Percentiles rank a stretch among this genome's conserved stretches.
These are phyloP conservation scores for Squalus acanthias DNA, from an alignment of 2,797 vertebrate species.

Conservation along the genomic window DNA sequence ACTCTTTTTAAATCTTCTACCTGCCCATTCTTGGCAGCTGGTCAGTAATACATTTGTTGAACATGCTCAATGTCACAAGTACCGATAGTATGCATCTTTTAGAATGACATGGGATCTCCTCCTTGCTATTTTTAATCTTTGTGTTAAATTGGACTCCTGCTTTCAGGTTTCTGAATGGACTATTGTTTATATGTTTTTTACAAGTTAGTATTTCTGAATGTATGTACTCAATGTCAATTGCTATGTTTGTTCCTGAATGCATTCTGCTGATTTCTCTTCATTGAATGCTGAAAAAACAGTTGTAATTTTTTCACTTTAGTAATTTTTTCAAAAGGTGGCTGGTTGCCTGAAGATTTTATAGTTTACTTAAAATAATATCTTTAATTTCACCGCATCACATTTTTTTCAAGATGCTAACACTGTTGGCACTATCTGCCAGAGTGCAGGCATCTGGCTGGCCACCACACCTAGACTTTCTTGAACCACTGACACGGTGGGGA, in stretches of 20 bases:
- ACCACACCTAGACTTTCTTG: not conserved
- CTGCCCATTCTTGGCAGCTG: not conserved
- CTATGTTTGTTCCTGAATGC: not conserved
- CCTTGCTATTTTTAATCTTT: not conserved
- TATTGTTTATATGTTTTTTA: not conserved
- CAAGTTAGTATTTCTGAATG: not conserved
- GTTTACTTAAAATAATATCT: not conserved
- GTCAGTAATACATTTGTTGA: not conserved
- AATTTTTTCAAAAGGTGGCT: not conserved
- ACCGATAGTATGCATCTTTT: not conserved
- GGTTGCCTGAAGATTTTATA: not conserved
- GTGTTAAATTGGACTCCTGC: conserved; percentile 40
- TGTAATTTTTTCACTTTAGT: not conserved
- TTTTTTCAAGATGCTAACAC: not conserved
- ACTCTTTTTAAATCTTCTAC: not conserved
- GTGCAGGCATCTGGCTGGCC: not conserved
- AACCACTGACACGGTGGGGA: not conserved
- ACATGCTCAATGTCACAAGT: not conserved
- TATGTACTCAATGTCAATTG: not conserved
- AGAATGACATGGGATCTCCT: not conserved
- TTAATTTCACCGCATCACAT: not conserved
- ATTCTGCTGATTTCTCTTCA: not conserved
- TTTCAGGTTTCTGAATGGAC: conserved; percentile 47
- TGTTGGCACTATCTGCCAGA: not conserved
- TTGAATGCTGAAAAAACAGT: not conserved